Evolutionary conservation across 2,888 invertebrate genomes (phyloP).

Genomic region (Allygus modestus): DNA sequence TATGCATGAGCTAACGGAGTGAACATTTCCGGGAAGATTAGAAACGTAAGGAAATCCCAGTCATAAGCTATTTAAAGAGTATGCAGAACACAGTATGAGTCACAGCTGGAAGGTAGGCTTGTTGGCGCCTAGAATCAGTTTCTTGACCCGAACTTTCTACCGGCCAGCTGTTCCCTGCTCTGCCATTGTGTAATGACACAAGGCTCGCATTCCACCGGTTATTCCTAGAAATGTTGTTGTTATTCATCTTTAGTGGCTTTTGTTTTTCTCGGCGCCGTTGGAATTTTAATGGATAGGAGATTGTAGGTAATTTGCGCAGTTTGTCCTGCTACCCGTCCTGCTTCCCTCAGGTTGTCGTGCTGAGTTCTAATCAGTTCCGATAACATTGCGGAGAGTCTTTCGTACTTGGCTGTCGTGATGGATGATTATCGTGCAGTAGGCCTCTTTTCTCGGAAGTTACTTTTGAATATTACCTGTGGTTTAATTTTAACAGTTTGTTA

Average conservation of each 20-base stretch:
- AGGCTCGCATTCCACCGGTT: constrained; percentile 9
- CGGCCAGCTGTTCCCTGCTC: constrained; percentile 23
- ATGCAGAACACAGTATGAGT: not conserved
- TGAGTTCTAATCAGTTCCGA: too few relatives aligned
- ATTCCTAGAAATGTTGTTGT: constrained; percentile 46
- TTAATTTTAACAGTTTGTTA: too few relatives aligned
- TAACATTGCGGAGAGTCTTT: not conserved
- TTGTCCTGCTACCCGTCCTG: not conserved
- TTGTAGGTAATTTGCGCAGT: not conserved
- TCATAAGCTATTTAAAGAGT: constrained; percentile 4
- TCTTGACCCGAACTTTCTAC: constrained; percentile 59
- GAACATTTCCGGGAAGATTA: not conserved
- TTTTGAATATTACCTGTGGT: too few relatives aligned
- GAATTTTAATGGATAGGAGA: constrained; percentile 28
- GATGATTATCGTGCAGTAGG: too few relatives aligned
- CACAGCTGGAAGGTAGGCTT: constrained; percentile 24
- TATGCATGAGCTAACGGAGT: too few relatives aligned
- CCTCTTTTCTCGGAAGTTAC: too few relatives aligned
- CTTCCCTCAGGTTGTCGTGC: not conserved
- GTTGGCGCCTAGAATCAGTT: constrained; percentile 55
- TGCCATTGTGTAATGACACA: constrained; percentile 25
- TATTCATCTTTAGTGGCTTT: constrained; percentile 34
- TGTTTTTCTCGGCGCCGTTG: constrained; percentile 1
- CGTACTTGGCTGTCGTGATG: too few relatives aligned
- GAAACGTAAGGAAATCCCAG: not conserved